phyloP scores from a whole-genome alignment of 2,113 vertebrate species.

The Thamnophis sirtalis region DNA sequence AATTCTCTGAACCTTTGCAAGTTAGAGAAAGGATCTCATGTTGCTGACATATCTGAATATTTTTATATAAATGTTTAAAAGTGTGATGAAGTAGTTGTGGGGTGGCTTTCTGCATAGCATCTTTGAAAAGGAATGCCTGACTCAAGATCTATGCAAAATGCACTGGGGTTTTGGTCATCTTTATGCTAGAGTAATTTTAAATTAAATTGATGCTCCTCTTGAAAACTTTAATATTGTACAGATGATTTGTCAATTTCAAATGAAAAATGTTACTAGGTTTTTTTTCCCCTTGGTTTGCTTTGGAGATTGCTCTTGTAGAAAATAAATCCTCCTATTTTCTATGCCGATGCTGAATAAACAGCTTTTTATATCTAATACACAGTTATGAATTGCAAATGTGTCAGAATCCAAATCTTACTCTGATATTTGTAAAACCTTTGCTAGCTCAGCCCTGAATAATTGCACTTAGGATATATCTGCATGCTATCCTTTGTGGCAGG shows the following conservation, averaged over 20 bases:
- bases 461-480: conserved; percentile 39
- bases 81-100: neutral
- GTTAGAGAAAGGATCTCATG: neutral
- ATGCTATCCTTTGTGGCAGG: conserved; percentile 32
- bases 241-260: neutral
- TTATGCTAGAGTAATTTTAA: conserved; percentile 26
- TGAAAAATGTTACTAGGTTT: neutral
- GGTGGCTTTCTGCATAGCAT: neutral
- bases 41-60: neutral
- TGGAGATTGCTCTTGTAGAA: conserved; percentile 27
- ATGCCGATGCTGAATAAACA: conserved; percentile 49
- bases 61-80: neutral
- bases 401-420: conserved; percentile 57
- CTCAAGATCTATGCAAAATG: neutral
- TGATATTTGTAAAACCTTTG: conserved; percentile 59
- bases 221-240: neutral
- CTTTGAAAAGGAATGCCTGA: neutral
- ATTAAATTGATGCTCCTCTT: conserved; percentile 19
- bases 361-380: conserved; percentile 38
- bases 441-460: conserved; percentile 58
- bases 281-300: neutral
- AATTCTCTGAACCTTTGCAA: neutral
- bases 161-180: conserved; percentile 4
- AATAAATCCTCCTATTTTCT: conserved; percentile 14
- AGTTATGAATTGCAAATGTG: conserved; percentile 39